These are phyloP conservation scores for Andrena haemorrhoa DNA, from an alignment of 2,888 invertebrate species.

Conservation along the genomic window DNA sequence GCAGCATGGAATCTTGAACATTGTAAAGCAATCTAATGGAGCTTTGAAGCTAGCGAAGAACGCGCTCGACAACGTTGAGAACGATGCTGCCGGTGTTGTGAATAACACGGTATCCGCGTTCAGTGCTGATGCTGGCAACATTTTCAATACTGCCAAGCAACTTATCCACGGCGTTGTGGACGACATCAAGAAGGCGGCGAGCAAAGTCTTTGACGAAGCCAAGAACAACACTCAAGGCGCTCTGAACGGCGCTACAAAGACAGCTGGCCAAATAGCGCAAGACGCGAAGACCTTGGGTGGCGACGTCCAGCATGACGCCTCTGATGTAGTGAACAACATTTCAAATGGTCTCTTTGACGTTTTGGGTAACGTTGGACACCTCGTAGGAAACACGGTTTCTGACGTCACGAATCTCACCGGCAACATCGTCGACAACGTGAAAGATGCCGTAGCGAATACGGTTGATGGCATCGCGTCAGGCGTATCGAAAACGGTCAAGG, in stretches of 20 bases:
- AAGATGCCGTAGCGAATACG: not conserved
- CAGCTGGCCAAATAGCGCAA: not conserved
- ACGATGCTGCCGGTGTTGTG: not conserved
- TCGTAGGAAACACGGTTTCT: not conserved
- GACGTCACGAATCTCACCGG: not conserved
- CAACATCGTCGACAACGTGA: not conserved
- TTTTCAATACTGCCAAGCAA: too few relatives aligned
- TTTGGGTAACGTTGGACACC: not conserved
- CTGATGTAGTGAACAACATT: not conserved
- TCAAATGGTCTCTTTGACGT: not conserved
- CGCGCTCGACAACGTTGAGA: not conserved
- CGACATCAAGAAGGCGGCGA: not conserved
- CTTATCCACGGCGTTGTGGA: not conserved
- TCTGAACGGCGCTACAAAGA: not conserved
- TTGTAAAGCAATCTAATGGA: not conserved
- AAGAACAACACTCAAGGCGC: not conserved
- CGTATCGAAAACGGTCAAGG: not conserved
- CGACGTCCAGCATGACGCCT: not conserved
- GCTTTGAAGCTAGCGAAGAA: not conserved
- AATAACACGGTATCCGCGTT: not conserved
- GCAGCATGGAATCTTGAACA: not conserved
- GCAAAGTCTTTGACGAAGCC: not conserved
- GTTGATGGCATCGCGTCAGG: not conserved
- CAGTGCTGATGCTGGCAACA: not conserved
- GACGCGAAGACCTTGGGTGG: not conserved